These are phyloP conservation scores for Tenthredo scrophulariae DNA, from an alignment of 2,888 invertebrate species.

Conservation along the genomic window DNA sequence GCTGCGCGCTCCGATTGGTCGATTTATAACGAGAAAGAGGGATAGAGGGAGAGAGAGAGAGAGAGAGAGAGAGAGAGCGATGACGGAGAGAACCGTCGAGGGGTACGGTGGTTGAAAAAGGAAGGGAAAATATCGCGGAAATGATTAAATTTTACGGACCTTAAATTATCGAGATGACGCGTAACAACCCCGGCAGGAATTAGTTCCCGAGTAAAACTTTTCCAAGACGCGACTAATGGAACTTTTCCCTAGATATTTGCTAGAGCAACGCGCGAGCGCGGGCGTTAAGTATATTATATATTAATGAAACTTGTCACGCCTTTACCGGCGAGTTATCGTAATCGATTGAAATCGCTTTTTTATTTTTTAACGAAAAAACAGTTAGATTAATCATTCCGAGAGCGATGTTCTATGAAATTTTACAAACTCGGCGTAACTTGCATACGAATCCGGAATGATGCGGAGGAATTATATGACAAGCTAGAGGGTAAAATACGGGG, in stretches of 20 bases:
- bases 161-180: constrained; percentile 43
- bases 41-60: neutral
- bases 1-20: constrained; percentile 52
- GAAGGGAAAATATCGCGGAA: constrained; percentile 35
- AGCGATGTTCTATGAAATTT: no score
- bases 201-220: neutral
- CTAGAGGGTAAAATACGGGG: no score
- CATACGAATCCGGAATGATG: no score
- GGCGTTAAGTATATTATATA: neutral
- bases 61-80: neutral
- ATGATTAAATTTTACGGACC: constrained; percentile 41
- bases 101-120: neutral
- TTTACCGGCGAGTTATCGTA: neutral
- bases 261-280: neutral
- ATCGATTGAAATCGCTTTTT: neutral
- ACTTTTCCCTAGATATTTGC: neutral
- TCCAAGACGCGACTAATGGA: constrained; percentile 33
- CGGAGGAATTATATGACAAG: no score
- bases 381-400: no score
- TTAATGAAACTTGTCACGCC: constrained; percentile 27
- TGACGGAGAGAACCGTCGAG: neutral
- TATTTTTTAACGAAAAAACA: no score
- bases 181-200: constrained; percentile 6
- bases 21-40: constrained; percentile 48
- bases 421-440: no score